These are phyloP conservation scores for Drosophila jambulina DNA, from an alignment of 1,140 invertebrate genomes.

Conservation along the genomic window DNA sequence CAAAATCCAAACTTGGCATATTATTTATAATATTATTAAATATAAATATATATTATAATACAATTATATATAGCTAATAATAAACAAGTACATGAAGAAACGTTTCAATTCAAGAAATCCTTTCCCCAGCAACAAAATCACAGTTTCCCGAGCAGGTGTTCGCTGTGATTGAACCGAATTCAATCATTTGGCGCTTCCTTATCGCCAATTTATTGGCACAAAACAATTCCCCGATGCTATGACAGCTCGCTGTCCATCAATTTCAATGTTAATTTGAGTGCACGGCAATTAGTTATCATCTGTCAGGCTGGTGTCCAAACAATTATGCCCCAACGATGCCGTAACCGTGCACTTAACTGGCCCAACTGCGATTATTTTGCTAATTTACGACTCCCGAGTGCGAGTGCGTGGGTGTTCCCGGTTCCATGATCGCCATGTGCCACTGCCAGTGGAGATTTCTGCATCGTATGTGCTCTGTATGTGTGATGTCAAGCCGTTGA, in stretches of 20 bases:
- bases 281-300: slow-evolving; percentile 77
- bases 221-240: slow-evolving; percentile 26
- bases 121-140: not conserved
- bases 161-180: slow-evolving; percentile 5
- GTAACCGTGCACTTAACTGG: slow-evolving; percentile 24
- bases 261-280: slow-evolving; percentile 74
- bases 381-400: slow-evolving; percentile 7
- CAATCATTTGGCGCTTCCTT: slow-evolving; percentile 42
- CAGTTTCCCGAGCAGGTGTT: slow-evolving; percentile 9
- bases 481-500: slow-evolving; percentile 60
- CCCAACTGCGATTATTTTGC: slow-evolving; percentile 28
- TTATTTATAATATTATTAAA: too few species aligned
- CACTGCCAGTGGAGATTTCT: slow-evolving; percentile 66
- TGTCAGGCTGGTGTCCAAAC: slow-evolving; percentile 77
- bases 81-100: not conserved
- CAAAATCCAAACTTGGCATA: not conserved
- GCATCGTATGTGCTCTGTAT: slow-evolving; percentile 20
- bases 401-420: slow-evolving; percentile 50
- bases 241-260: slow-evolving; percentile 48
- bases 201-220: slow-evolving; percentile 33
- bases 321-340: slow-evolving; percentile 54
- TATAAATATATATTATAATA: not conserved
- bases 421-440: slow-evolving; percentile 25
- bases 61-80: not conserved
- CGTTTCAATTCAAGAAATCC: too few species aligned